Percentiles rank a stretch among this genome's conserved stretches.
Evolutionary conservation across 2,888 invertebrate genomes (phyloP).

Genomic region (Scaptomyza cyrtandrae): DNA sequence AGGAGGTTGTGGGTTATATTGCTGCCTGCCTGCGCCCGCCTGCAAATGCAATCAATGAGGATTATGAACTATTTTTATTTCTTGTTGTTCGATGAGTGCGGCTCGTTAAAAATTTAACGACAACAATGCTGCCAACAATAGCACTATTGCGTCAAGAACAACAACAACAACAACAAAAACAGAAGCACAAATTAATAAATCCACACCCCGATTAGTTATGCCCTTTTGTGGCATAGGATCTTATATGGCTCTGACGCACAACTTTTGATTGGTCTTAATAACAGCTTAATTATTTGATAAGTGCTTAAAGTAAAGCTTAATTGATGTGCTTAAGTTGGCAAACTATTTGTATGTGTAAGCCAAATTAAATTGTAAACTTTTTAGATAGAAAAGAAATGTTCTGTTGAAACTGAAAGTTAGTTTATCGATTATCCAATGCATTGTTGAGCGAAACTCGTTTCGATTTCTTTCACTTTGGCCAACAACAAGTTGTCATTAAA

Average conservation of each 20-base stretch:
- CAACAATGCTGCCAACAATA: constrained; percentile 28
- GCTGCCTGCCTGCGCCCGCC: constrained; percentile 4
- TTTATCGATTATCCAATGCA: constrained; percentile 4
- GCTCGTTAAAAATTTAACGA: constrained; percentile 54
- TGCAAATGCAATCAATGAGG: constrained; percentile 65
- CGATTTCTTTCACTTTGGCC: neutral
- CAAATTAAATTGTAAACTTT: neutral
- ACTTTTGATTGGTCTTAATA: neutral
- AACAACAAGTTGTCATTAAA: constrained; percentile 1
- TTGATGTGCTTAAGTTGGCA: neutral
- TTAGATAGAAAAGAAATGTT: neutral
- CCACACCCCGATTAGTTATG: too few species aligned
- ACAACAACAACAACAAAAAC: neutral
- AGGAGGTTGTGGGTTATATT: neutral
- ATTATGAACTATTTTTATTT: constrained; percentile 73
- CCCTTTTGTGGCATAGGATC: neutral
- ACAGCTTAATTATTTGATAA: neutral
- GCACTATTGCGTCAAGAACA: neutral
- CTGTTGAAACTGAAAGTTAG: constrained; percentile 4
- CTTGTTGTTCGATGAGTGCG: constrained; percentile 25
- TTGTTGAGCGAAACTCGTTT: neutral
- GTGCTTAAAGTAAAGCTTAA: neutral
- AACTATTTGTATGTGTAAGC: neutral
- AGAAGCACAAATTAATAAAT: constrained; percentile 3
- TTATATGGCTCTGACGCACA: neutral